Conservation (phyloP, 2,113 vertebrate genomes). For the Thalassarche chlororhynchos region DNA sequence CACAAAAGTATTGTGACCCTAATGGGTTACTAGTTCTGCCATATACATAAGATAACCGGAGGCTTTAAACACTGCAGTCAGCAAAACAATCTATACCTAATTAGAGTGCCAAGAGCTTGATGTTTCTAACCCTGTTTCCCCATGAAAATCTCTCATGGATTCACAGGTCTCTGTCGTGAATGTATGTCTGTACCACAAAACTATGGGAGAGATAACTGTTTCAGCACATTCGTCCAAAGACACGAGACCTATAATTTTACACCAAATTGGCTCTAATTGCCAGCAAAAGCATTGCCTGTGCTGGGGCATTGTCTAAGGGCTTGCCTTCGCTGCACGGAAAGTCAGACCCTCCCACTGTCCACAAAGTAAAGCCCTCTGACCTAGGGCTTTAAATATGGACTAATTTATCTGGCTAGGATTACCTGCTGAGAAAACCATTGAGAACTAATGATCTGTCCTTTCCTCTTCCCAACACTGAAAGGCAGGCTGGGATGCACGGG, state of each 20-base stretch:
- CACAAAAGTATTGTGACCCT: not conserved
- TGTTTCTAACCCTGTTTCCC: not conserved
- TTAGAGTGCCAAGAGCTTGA: not conserved
- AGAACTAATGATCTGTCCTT: conserved; percentile 37
- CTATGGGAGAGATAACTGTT: conserved; percentile 32
- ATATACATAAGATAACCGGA: not conserved
- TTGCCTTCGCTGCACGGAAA: not conserved
- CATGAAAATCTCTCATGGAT: conserved; percentile 1
- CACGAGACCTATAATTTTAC: conserved; percentile 43
- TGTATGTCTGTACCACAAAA: conserved; percentile 27
- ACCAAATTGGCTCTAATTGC: conserved; percentile 48
- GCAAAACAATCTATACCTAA: not conserved
- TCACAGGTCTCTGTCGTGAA: not conserved
- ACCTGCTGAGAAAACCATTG: conserved; percentile 42
- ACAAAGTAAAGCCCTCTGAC: conserved; percentile 42
- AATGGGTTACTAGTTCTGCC: not conserved
- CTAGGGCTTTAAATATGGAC: conserved; percentile 12
- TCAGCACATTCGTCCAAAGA: not conserved
- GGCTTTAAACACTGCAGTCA: not conserved
- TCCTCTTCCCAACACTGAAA: conserved; percentile 12
- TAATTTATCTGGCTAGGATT: conserved; percentile 45
- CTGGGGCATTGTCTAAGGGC: not conserved
- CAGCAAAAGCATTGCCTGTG: conserved; percentile 3
- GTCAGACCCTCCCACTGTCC: conserved; percentile 12
- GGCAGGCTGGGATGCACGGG: not conserved